Evolutionary conservation across 2,888 invertebrate genomes (phyloP), one percentile per base, ranked within the genome.

Genomic region (Neoascia interrupta): DNA sequence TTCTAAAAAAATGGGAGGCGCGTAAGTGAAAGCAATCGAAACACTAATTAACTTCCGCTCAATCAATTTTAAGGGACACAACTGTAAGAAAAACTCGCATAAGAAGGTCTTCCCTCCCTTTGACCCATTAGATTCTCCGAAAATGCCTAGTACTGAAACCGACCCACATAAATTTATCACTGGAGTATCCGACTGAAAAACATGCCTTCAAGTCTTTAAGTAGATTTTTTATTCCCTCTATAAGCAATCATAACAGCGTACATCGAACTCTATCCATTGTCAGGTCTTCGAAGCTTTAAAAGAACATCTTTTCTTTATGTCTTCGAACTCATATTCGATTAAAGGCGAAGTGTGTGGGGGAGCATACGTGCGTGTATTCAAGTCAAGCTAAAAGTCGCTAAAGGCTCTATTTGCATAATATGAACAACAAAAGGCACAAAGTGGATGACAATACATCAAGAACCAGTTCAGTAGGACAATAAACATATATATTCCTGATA

Each of bases 21-120:
- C 36, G 16, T 31, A 61, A 61, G 68, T 69, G 47, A 36, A 68
- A 15, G 19, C 58, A 69, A 61, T 74, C 61, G 69, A 61, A 64
- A 53, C 10, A 34, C 37, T 69, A 74, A 74, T 61, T 61, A 69
- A 61, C 69, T 69, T 69, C 74, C 74, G 60, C 36, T 26, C n/a
- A 47, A 26, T 28, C 6, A 68, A 53, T 34, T 31, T 31, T 1
- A 34, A 45, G 54, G n/a, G 34, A 54, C 31, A 61, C 47, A 74
- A 64, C 39, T 18, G 31, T 23, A 47, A 60, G 39, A 6, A 16
- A n/a, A n/a, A n/a, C 28, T n/a, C n/a, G n/a, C 26, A 19, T 21
- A 11, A 6, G 11, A 23, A 39, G 49, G 31, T 21, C 23, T 10
- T 11, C 19, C 5, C n/a, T n/a, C n/a, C n/a, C n/a, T n/a, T n/a